These are phyloP conservation scores for Lutraria rhynchaena DNA, from an alignment of 1,140 invertebrate species.

Conservation along the genomic window DNA sequence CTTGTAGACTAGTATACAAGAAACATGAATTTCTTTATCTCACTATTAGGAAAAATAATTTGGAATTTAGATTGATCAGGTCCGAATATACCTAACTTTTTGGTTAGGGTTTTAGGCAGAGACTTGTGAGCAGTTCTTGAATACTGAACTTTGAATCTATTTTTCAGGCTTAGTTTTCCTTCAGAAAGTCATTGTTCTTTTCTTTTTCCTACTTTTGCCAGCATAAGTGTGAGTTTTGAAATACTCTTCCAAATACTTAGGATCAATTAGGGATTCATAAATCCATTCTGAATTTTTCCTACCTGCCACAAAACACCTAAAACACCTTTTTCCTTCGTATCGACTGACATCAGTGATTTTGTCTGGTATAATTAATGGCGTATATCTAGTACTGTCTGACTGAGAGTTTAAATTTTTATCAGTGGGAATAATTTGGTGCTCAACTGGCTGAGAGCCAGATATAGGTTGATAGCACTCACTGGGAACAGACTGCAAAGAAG, in stretches of 20 bases:
- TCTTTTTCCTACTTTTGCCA: background rate
- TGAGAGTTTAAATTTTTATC: too few relatives aligned
- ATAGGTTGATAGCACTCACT: background rate
- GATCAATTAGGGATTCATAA: background rate
- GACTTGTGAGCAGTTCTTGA: background rate
- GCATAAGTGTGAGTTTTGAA: constrained; percentile 1
- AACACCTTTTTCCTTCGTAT: constrained; percentile 10
- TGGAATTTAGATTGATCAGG: constrained; percentile 5
- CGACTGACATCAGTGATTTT: background rate
- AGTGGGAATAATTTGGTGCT: background rate
- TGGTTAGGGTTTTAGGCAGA: background rate
- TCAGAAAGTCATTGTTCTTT: background rate
- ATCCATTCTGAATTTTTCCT: background rate
- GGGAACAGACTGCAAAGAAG: background rate
- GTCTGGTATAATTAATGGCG: background rate
- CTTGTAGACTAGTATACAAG: too few relatives aligned
- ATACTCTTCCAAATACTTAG: background rate
- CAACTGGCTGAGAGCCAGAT: background rate
- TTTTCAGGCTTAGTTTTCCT: background rate
- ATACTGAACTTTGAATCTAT: background rate
- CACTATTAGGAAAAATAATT: constrained; percentile 4
- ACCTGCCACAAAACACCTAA: constrained; percentile 3
- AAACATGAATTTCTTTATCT: too few relatives aligned
- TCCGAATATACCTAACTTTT: background rate
- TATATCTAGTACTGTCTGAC: background rate